These are phyloP conservation scores for Stichopus chloronotus DNA, from an alignment of 35 echinoderm and acorn worm species.

Conservation along the genomic window DNA sequence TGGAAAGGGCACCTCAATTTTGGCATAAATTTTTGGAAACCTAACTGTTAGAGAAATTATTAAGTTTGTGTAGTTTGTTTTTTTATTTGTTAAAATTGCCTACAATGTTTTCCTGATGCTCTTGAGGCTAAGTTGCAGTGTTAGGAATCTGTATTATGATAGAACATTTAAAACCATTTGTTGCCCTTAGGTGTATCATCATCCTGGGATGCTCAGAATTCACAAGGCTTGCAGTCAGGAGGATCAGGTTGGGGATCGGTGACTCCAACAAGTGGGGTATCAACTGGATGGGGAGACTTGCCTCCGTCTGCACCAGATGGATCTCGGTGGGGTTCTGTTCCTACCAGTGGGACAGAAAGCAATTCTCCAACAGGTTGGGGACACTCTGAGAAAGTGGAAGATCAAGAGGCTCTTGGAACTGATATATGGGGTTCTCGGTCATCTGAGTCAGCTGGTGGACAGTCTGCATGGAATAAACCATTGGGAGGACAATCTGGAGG, in stretches of 20 bases:
- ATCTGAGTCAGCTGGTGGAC: not conserved
- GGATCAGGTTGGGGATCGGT: constrained; percentile 40
- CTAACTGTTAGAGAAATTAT: no score
- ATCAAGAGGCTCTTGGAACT: constrained; percentile 48
- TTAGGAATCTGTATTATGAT: no score
- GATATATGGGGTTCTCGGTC: constrained; percentile 48
- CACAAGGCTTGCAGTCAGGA: not conserved
- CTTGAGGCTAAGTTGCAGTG: no score
- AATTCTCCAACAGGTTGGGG: constrained; percentile 41
- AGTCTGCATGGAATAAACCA: constrained; percentile 56
- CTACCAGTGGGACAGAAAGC: constrained; percentile 7
- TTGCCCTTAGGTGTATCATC: not conserved
- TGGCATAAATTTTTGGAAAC: no score
- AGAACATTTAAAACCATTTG: no score
- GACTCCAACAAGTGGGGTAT: constrained; percentile 47
- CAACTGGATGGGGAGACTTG: constrained; percentile 60
- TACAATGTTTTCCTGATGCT: no score
- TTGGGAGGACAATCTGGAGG: not conserved
- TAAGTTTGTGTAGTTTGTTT: no score
- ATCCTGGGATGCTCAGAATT: constrained; percentile 38
- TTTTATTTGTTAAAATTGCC: no score
- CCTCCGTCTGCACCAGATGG: not conserved
- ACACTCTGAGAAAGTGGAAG: constrained; percentile 45
- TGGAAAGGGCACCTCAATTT: no score
- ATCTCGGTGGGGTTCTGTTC: constrained; percentile 34